These are phyloP conservation scores for Caloenas nicobarica DNA, from an alignment of 2,113 vertebrate species.

Conservation along the genomic window DNA sequence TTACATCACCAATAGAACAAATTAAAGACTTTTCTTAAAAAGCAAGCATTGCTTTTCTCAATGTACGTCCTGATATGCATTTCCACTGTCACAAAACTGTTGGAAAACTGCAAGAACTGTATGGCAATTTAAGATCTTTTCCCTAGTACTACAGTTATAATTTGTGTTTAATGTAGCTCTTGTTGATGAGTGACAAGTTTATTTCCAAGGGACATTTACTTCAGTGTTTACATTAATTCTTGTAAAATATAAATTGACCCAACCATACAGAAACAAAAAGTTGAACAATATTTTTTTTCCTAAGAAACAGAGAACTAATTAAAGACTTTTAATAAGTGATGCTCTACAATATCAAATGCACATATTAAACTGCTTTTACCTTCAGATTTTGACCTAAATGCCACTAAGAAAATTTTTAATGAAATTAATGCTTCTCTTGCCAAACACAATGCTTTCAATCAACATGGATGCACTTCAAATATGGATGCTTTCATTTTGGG, in stretches of 20 bases:
- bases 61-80: neutral
- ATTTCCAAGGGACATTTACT: neutral
- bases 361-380: neutral
- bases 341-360: no score
- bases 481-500: neutral
- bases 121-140: neutral
- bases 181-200: neutral
- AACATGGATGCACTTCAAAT: accelerated
- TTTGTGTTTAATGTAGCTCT: neutral
- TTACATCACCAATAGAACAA: neutral
- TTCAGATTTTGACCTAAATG: neutral
- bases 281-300: neutral
- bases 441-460: neutral
- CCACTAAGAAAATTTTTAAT: neutral
- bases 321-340: neutral
- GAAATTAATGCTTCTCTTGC: neutral
- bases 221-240: neutral
- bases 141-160: neutral
- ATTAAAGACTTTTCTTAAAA: neutral
- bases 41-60: neutral
- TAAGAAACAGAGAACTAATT: neutral
- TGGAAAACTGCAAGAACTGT: neutral
- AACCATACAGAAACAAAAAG: neutral
- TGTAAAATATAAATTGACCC: neutral
- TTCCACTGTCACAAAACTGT: neutral